Evolutionary conservation across 2,113 vertebrate species (phyloP).

Genomic region (Baryphthengus martii): DNA sequence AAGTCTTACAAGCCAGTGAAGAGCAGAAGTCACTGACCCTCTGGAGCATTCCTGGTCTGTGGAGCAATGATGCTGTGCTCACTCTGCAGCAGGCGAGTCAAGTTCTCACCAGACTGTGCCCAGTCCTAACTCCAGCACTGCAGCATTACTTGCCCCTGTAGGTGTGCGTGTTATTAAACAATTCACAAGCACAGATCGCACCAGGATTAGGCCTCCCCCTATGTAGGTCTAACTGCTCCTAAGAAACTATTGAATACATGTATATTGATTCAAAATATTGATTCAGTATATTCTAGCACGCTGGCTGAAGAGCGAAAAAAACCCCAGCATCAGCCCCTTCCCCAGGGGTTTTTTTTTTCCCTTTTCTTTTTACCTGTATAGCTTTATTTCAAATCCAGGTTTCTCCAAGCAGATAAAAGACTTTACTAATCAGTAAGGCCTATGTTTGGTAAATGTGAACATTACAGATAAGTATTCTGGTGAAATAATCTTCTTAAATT

Average conservation of each 20-base stretch:
- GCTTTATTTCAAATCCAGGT: neutral
- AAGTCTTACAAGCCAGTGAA: neutral
- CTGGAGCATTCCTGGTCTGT: neutral
- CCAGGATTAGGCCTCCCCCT: neutral
- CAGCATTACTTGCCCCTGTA: neutral
- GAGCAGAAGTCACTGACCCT: neutral
- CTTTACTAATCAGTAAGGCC: neutral
- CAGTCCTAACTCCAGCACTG: accelerated
- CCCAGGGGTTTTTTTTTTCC: neutral
- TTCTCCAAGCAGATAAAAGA: neutral
- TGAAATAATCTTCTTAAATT: neutral
- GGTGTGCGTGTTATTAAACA: neutral
- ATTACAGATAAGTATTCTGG: neutral
- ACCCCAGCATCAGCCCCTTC: neutral
- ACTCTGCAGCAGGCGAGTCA: accelerated
- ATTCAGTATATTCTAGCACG: neutral
- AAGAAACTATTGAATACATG: neutral
- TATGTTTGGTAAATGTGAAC: neutral
- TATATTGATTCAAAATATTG: neutral
- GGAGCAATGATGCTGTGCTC: accelerated
- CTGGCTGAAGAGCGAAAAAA: neutral
- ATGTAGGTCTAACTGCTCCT: neutral
- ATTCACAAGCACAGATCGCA: neutral
- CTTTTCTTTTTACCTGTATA: neutral
- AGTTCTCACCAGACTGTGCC: neutral